Evolutionary conservation across 2,113 vertebrate species (phyloP).

Genomic region (Rhea americana): DNA sequence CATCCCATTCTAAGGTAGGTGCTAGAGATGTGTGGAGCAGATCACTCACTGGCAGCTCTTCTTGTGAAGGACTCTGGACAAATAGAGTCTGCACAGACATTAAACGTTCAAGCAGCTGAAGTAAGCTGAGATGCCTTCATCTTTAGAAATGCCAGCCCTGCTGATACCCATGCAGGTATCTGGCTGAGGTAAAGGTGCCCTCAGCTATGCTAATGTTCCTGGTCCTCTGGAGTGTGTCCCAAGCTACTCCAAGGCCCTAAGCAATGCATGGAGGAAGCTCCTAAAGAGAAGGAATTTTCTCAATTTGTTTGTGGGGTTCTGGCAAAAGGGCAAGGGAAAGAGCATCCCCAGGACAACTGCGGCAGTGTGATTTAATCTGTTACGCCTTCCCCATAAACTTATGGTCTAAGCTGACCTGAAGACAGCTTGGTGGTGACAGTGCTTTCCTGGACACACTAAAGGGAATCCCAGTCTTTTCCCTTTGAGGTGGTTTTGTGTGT

Average conservation of each 20-base stretch:
- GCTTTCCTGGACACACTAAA: no score
- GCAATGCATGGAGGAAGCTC: not conserved
- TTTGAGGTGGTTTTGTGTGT: not conserved
- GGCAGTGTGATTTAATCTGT: not conserved
- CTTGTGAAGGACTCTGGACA: not conserved
- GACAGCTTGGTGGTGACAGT: not conserved
- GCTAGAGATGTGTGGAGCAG: rapidly evolving
- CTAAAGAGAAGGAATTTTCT: not conserved
- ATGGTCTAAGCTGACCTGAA: not conserved
- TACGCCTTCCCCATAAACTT: not conserved
- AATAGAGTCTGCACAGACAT: not conserved
- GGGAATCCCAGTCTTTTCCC: not conserved
- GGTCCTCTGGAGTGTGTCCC: not conserved
- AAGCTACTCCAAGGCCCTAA: not conserved
- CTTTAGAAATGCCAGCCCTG: not conserved
- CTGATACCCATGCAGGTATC: no score
- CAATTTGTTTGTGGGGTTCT: no score
- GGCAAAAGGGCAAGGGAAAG: not conserved
- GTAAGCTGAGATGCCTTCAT: no score
- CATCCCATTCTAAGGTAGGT: not conserved
- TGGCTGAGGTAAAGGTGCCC: no score
- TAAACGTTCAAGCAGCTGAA: not conserved
- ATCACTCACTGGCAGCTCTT: no score
- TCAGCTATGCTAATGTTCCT: not conserved
- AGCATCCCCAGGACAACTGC: not conserved